Base-by-base conservation (phyloP, 1,140 invertebrate species). In the Liolophura sinensis region DNA sequence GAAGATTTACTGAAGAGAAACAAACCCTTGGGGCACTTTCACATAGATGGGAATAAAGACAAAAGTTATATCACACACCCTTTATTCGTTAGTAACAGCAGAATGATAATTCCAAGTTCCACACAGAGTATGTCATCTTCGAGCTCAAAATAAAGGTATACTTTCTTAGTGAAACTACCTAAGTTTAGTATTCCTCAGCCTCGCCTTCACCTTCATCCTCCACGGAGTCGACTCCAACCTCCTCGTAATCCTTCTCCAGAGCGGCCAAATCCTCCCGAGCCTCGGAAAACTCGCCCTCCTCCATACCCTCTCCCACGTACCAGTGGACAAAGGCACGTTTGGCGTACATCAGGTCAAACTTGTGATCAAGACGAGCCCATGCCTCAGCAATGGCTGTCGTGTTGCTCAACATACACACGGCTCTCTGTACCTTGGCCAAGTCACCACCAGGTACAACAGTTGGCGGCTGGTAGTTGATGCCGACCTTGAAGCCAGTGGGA, bases 291-390 rank as follows among this genome's bases (percentile, higher is more conserved):
- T 92, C 91, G 65, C 89, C 89, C 84, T 92, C 88, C 76, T 90
- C 89, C 90, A 91, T 91, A 67, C 91, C 91, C 71, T 87, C 84
- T 18, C 85, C 82, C 46, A 85, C 73, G 70, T 78, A 79, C 77
- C 77, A 79, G 71, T 79, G 77, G 22, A 80, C 78, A 64, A 80
- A 80, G 16, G 78, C 77, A 51, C 78, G 65, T 78, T 93, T 92
- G 79, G 90, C 89, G 85, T 91, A 92, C 92, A 88, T 93, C 62
- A 93, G 81, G 78, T 93, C 91, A 79, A 92, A 93, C 83, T 93
- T 93, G 74, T 91, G 89, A 79, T 88, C 86, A 3, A 88, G 73
- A 52, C 86, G 73, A 50, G 84, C 83, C 91, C 47, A 40, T 5
- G 31, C 31, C 31, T 40, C 31, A 40, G 31, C 31, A 40, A 40